A percentile compares a stretch with the other conserved stretches of the same genome.
Conservation (phyloP, 2,113 vertebrate genomes). For the Neotoma lepida region DNA sequence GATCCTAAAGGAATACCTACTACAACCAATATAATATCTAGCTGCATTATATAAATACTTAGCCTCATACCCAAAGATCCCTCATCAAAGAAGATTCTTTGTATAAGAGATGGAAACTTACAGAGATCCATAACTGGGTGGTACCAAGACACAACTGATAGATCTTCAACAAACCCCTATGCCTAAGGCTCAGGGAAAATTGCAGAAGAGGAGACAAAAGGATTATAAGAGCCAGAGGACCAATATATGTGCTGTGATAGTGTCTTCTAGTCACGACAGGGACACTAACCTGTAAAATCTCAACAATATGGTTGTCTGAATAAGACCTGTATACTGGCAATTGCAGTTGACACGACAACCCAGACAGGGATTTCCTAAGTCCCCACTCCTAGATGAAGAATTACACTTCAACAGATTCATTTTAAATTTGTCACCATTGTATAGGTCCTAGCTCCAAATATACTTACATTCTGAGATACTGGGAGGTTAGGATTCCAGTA, state of each 20-base stretch:
- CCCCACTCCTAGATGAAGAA: not conserved
- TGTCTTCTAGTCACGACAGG: not conserved
- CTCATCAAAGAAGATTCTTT: not conserved
- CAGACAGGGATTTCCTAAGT: not conserved
- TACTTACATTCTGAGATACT: not conserved
- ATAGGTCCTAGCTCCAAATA: not conserved
- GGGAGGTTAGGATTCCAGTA: not conserved
- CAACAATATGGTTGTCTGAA: not conserved
- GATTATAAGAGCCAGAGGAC: not conserved
- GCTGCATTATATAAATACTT: not conserved
- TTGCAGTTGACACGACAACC: not conserved
- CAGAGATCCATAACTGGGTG: not conserved
- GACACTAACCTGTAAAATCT: not conserved
- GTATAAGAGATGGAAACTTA: not conserved
- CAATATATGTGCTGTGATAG: not conserved
- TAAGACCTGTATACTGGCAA: not conserved
- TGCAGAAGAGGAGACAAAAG: not conserved
- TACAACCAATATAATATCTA: not conserved
- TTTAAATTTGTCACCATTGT: not conserved
- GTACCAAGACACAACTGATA: not conserved
- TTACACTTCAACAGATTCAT: not conserved
- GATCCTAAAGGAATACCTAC: not conserved
- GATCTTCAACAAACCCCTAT: not conserved
- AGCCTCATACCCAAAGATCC: not conserved
- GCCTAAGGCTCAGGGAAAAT: not conserved